Evolutionary conservation across 2,888 invertebrate genomes (phyloP).

Genomic region (Steromphala cineraria): DNA sequence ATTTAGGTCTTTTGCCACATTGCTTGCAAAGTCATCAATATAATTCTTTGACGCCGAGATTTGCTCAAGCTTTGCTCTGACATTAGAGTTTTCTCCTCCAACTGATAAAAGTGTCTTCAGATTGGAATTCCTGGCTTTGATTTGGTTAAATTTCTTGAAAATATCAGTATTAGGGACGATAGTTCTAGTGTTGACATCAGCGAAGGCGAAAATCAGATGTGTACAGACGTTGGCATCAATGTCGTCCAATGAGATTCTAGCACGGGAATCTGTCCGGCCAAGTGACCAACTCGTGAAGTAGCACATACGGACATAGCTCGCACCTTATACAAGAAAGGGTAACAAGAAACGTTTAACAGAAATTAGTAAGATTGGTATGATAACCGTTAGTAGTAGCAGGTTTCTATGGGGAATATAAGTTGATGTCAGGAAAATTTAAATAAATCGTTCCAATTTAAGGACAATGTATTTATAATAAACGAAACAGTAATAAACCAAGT

Average conservation of each 20-base stretch:
- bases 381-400: too few species aligned
- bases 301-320: slow-evolving; percentile 5
- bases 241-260: slow-evolving; percentile 5
- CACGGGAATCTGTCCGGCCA: background rate
- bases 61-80: background rate
- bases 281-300: slow-evolving; percentile 20
- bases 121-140: background rate
- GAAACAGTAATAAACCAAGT: too few species aligned
- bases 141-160: slow-evolving; percentile 9
- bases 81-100: slow-evolving; percentile 2
- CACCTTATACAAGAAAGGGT: background rate
- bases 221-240: slow-evolving; percentile 18
- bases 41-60: background rate
- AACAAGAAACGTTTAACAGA: too few species aligned
- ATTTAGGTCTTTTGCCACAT: background rate
- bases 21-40: slow-evolving; percentile 6
- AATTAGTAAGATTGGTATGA: too few species aligned
- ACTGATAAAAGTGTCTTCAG: slow-evolving; percentile 15
- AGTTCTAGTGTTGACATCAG: background rate
- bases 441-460: too few species aligned
- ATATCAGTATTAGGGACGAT: background rate
- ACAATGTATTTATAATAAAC: too few species aligned
- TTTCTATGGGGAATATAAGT: too few species aligned
- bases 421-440: too few species aligned
- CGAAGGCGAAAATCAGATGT: slow-evolving; percentile 24